Evolutionary conservation across 2,888 invertebrate species (phyloP).

Genomic region (Lepas anatifera): DNA sequence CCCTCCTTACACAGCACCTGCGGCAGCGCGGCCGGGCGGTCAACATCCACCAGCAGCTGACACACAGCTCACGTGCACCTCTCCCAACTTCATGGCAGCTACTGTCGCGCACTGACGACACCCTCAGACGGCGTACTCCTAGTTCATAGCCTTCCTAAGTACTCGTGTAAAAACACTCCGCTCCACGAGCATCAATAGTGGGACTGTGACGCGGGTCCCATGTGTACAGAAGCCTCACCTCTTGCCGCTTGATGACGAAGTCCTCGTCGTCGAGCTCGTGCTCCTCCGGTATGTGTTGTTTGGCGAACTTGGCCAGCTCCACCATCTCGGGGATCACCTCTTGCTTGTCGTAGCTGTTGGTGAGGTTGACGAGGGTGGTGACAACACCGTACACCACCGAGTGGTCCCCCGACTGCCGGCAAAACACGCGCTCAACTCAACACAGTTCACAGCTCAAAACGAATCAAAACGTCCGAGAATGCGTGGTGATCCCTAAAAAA

Average conservation of each 20-base stretch:
- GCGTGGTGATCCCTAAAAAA: no score
- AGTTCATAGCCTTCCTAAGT: no score
- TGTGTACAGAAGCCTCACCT: no score
- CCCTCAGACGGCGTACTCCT: no score
- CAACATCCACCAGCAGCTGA: neutral
- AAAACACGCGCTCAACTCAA: no score
- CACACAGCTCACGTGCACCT: neutral
- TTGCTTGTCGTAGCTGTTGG: constrained; percentile 96
- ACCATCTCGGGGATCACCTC: constrained; percentile 92
- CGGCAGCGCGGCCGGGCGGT: constrained; percentile 30
- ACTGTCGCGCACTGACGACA: no score
- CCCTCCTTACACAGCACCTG: constrained; percentile 67
- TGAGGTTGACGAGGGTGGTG: constrained; percentile 87
- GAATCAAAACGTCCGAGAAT: no score
- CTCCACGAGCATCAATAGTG: no score
- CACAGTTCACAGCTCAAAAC: no score
- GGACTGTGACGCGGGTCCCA: no score
- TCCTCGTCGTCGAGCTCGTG: constrained; percentile 83
- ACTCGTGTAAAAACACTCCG: no score
- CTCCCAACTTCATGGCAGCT: no score
- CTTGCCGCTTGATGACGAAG: constrained; percentile 62
- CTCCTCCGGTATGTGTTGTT: constrained; percentile 96
- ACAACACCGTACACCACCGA: constrained; percentile 82
- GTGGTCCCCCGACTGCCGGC: constrained; percentile 55
- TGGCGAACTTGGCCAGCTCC: constrained; percentile 95